A percentile compares a stretch with the other conserved stretches of the same genome.
Evolutionary conservation across 2,113 vertebrate genomes (phyloP).

Genomic region (Echinops telfairi): DNA sequence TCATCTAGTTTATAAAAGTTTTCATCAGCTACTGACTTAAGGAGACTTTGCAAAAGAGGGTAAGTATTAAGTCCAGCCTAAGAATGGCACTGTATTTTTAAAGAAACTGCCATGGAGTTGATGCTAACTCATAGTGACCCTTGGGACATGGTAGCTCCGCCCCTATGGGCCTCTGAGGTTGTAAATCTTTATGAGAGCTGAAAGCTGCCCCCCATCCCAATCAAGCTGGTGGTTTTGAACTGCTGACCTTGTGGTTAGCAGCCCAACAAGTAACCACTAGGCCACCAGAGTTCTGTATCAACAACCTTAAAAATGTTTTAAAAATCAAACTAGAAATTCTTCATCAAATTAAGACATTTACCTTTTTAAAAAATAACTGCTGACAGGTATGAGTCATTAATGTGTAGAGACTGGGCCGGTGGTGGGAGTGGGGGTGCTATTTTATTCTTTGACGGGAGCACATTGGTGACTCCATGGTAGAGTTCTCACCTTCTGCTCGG

Average conservation of each 20-base stretch:
- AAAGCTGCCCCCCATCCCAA: too few relatives aligned
- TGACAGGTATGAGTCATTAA: background rate
- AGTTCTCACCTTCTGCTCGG: background rate
- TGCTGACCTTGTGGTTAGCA: too few relatives aligned
- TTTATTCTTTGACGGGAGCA: background rate
- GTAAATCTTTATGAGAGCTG: too few relatives aligned
- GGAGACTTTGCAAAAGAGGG: background rate
- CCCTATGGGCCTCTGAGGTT: too few relatives aligned
- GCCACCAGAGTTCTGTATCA: too few relatives aligned
- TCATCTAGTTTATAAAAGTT: background rate
- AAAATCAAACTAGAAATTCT: background rate
- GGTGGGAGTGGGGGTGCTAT: background rate
- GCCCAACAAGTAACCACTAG: too few relatives aligned
- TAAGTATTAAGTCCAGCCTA: background rate
- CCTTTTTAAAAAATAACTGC: background rate
- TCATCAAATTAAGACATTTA: background rate
- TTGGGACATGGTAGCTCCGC: too few relatives aligned
- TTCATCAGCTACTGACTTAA: background rate
- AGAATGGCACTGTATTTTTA: background rate
- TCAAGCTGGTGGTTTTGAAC: too few relatives aligned
- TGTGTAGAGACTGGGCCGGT: background rate
- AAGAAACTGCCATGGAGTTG: background rate
- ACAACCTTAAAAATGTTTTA: too few relatives aligned
- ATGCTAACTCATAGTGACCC: too few relatives aligned
- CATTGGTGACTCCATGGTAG: background rate